Conservation (phyloP, 2,113 vertebrate species). For the Strix aluco region DNA sequence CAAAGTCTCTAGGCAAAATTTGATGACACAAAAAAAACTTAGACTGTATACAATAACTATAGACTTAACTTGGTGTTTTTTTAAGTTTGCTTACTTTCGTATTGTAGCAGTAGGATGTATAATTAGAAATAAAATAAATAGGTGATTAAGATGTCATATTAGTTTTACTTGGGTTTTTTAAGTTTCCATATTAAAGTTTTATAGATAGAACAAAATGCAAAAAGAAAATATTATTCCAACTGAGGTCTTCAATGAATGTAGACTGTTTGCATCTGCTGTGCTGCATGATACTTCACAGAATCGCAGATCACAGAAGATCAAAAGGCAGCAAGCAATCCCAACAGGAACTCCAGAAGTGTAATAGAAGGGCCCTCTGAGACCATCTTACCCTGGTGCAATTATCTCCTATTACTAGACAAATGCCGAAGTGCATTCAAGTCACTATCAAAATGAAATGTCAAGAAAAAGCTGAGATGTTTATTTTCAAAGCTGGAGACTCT, state of each 20-base stretch:
- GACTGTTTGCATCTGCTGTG: constrained; percentile 52
- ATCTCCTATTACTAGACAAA: constrained; percentile 17
- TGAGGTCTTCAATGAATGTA: constrained; percentile 42
- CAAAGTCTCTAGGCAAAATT: neutral
- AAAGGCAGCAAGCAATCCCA: constrained; percentile 22
- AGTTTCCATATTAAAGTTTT: constrained; percentile 8
- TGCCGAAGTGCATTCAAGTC: neutral
- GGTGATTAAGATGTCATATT: neutral
- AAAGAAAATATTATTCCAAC: constrained; percentile 67
- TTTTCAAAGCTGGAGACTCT: constrained; percentile 51
- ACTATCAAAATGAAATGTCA: neutral
- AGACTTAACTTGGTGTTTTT: neutral
- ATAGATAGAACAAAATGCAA: constrained; percentile 52
- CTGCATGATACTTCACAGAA: constrained; percentile 43
- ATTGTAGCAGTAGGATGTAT: neutral
- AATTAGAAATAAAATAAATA: constrained; percentile 31
- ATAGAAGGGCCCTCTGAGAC: neutral
- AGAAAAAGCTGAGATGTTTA: constrained; percentile 7
- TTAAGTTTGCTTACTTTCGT: constrained; percentile 13
- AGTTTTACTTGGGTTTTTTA: neutral
- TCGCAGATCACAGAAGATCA: constrained; percentile 47
- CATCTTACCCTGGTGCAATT: neutral
- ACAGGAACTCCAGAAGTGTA: constrained; percentile 57
- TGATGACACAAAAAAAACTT: neutral
- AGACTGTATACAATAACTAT: neutral